Evolutionary conservation across 2,113 vertebrate genomes (phyloP).

Genomic region (Solea senegalensis): DNA sequence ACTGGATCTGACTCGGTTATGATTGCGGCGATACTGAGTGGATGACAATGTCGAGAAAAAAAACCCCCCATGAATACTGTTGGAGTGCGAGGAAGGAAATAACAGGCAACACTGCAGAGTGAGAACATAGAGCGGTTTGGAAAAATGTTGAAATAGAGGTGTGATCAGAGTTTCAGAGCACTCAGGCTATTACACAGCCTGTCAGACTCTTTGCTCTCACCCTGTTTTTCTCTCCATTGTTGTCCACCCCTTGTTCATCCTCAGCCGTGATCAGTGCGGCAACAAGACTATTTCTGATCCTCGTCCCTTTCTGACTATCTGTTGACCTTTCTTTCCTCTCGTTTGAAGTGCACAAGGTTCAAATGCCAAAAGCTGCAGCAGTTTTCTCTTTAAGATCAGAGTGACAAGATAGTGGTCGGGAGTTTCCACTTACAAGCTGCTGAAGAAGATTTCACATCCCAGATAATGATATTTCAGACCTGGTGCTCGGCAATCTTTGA

Average conservation of each 20-base stretch:
- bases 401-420: conserved; percentile 33
- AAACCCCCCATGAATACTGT: neutral
- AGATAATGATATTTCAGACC: conserved; percentile 44
- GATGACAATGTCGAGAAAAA: conserved; percentile 15
- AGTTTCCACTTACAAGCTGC: conserved; percentile 19
- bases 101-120: conserved; percentile 5
- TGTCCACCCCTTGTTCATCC: conserved; percentile 39
- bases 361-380: conserved; percentile 9
- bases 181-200: conserved; percentile 62
- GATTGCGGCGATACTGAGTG: conserved; percentile 42
- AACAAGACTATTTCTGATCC: conserved; percentile 32
- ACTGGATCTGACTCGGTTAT: conserved; percentile 42
- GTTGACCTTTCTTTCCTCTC: conserved; percentile 19
- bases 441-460: conserved; percentile 34
- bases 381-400: conserved; percentile 41
- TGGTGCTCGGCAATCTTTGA: conserved; percentile 32
- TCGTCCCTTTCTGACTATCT: conserved; percentile 23
- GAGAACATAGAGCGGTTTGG: conserved; percentile 15
- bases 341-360: conserved; percentile 6
- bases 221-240: conserved; percentile 38
- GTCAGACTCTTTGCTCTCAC: conserved; percentile 49
- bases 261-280: conserved; percentile 30
- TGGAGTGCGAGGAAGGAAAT: neutral
- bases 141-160: conserved; percentile 42
- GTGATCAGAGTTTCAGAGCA: conserved; percentile 59